Conservation (phyloP, 2,797 vertebrate species). For the Apogon talboti region DNA sequence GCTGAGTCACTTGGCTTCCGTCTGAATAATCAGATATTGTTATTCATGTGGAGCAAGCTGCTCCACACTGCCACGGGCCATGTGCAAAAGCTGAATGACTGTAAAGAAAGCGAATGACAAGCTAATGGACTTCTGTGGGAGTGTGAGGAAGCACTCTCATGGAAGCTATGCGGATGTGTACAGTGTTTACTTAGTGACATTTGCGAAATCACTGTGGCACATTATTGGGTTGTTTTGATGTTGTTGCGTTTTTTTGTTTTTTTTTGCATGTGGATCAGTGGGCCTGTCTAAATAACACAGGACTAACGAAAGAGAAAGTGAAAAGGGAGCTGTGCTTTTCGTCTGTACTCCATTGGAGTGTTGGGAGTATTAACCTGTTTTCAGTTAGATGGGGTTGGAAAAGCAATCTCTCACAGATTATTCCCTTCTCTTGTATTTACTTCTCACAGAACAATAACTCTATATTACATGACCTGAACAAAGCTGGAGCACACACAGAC, state of each 20-base stretch:
- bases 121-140: slow-evolving; percentile 73
- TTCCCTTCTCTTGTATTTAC: slow-evolving; percentile 55
- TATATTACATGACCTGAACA: slow-evolving; percentile 52
- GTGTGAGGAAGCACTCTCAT: slow-evolving; percentile 62
- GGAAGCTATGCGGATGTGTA: slow-evolving; percentile 45
- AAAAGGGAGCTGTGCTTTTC: slow-evolving; percentile 18
- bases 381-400: slow-evolving; percentile 26
- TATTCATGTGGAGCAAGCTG: slow-evolving; percentile 77
- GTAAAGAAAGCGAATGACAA: slow-evolving; percentile 71
- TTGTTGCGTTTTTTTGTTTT: neutral
- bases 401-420: slow-evolving; percentile 56
- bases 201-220: slow-evolving; percentile 51
- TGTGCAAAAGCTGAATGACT: slow-evolving; percentile 80
- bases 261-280: slow-evolving; percentile 6
- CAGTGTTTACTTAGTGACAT: slow-evolving; percentile 66
- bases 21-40: slow-evolving; percentile 81
- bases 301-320: neutral
- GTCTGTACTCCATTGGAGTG: slow-evolving; percentile 8
- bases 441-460: slow-evolving; percentile 58
- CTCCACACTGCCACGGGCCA: slow-evolving; percentile 70
- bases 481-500: slow-evolving; percentile 30
- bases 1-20: slow-evolving; percentile 78
- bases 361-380: slow-evolving; percentile 37
- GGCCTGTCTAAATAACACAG: slow-evolving; percentile 20
- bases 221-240: slow-evolving; percentile 42